Evolutionary conservation across 1,140 invertebrate genomes (phyloP), one percentile per base, ranked within the genome.

Genomic region (Heliconius himera): DNA sequence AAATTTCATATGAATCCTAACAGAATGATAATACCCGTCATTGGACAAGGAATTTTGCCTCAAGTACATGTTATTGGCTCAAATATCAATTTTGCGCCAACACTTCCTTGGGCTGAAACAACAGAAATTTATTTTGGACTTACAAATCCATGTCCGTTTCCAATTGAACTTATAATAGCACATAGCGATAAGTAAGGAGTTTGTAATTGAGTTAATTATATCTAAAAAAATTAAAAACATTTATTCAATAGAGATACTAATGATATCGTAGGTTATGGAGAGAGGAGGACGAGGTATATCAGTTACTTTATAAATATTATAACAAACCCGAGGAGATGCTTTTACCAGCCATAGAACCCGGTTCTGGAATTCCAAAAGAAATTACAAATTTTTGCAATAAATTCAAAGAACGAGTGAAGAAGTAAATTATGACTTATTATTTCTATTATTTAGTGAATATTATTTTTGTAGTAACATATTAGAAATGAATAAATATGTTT

Each of bases 1-100:
- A 87, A 88, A 82, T 94, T 93, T 74, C 92, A 94, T 51, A 93
- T 94, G 93, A 94, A 94, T 82, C 93, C 93, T 5, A 91, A 87
- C 70, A 88, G 83, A 85, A 81, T 94, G 85, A 89, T 82, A 5
- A 93, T 94, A 81, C 93, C 91, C 3, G 81, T 94, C 8, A 82
- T 78, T 13, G 93, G 93, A 18, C 83, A 89, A 79, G 92, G 93
- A 0, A 88, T 94, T 29, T 41, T 92, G 38, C 93, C 93, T 51
- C 88, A 90, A 74, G 89, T 93, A 5, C 89, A 92, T 78, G 77
- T 93, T 0, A 93, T 94, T 77, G 93, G 93, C 18, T 85, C 92
- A 4, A 90, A 88, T 36, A 85, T 93, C 22, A 84, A 73, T 38
- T 93, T 93, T 75, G 86, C 90, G 11, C 90, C 92, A 8, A 93